Evolutionary conservation across 1,140 invertebrate genomes (phyloP), one percentile per base, ranked within the genome.

Genomic region (Anoplolepis gracilipes): DNA sequence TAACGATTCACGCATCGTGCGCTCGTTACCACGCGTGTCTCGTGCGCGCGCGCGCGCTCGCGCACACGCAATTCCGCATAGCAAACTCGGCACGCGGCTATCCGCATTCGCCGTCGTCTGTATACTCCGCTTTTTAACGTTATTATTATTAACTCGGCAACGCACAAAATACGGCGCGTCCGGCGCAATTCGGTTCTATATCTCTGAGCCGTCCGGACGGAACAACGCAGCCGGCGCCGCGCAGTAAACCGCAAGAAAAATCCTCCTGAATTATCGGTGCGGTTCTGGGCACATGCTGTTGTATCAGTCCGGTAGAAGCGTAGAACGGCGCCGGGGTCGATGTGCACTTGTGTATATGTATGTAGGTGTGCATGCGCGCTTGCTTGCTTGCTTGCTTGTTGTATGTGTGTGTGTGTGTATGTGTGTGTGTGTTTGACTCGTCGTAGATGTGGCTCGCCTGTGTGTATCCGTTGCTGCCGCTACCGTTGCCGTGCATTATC

Each of bases 161-260:
- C 49, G n/a, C 73, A 30, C 28, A 28, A 78, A 65, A 78, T 46
- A 85, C 46, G 11, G 33, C 53, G 19, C 36, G 84, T 79, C 61
- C 84, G 77, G 30, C 49, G 64, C 76, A 33, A 79, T 85, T 49
- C 61, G 76, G 62, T 30, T 42, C 46, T 73, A 39, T 72, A 84
- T 59, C 84, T 69, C 42, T 46, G 49, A 55, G 33, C 42, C 39
- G 61, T 39, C 33, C 69, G 49, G 28, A 84, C 79, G 69, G 61
- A 76, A 62, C 65, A 36, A 67, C 81, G 72, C 88, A 90, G 61
- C 92, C 91, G 92, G 92, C 90, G 92, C 91, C 89, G 88, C 87
- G 88, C 88, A 85, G 25, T 53, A 92, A 92, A 94, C 93, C 93
- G 86, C 93, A 93, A 94, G 93, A 93, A 94, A 94, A 94, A 94